Percentiles rank a stretch among this genome's conserved stretches.
phyloP scores from a whole-genome alignment of 2,888 invertebrate species.

The Tetheella fluctuosa region DNA sequence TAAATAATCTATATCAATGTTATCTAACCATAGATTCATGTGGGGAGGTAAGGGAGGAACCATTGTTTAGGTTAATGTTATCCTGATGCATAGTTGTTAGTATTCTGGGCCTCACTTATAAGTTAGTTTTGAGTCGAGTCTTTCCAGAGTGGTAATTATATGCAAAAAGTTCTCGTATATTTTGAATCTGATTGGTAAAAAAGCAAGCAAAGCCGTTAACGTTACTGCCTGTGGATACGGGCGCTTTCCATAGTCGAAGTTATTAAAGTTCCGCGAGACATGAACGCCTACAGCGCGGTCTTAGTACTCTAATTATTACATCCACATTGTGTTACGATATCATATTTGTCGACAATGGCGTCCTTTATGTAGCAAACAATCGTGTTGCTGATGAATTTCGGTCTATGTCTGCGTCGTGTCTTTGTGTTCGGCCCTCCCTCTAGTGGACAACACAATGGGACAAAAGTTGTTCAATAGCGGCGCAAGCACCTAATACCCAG shows the following conservation, averaged over 20 bases:
- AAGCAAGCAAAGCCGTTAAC: not conserved
- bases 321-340: constrained; percentile 81
- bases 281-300: constrained; percentile 42
- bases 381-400: constrained; percentile 84
- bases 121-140: not conserved
- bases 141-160: not conserved
- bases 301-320: constrained; percentile 77
- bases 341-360: constrained; percentile 82
- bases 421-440: constrained; percentile 78
- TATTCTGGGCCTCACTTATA: not conserved
- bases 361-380: constrained; percentile 84
- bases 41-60: constrained; percentile 16
- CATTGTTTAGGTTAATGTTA: constrained; percentile 17
- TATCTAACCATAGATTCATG: not conserved
- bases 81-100: constrained; percentile 11
- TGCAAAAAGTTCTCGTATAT: too few species aligned
- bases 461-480: constrained; percentile 83
- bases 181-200: too few species aligned
- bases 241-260: constrained; percentile 16
- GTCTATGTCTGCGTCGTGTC: constrained; percentile 81
- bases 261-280: constrained; percentile 11
- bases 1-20: not conserved
- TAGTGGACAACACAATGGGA: constrained; percentile 82
- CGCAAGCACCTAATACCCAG: constrained; percentile 82
- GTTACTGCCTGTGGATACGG: not conserved